Percentiles rank a stretch among this genome's conserved stretches.
These are phyloP conservation scores for Heliornis fulica DNA, from an alignment of 2,113 vertebrate species.

Conservation along the genomic window DNA sequence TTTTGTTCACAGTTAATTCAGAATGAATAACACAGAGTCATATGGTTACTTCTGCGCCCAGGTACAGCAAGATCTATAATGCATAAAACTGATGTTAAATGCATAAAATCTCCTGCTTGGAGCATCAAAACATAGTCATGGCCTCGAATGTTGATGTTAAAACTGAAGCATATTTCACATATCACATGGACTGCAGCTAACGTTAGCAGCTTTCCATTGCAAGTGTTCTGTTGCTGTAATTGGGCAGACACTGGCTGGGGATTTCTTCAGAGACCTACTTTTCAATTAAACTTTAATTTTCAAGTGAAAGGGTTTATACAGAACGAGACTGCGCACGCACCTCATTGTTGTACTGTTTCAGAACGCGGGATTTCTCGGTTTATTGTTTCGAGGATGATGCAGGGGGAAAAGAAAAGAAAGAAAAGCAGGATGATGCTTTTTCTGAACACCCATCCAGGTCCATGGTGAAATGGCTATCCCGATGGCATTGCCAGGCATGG, in stretches of 20 bases:
- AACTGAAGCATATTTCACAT: constrained; percentile 17
- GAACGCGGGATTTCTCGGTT: neutral
- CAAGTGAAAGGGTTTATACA: constrained; percentile 22
- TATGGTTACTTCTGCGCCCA: neutral
- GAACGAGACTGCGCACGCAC: neutral
- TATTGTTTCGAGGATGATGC: neutral
- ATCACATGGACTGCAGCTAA: neutral
- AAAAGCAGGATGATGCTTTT: neutral
- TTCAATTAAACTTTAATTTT: constrained; percentile 58
- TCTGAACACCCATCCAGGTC: neutral
- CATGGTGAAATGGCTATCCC: neutral
- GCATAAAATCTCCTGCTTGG: constrained; percentile 20
- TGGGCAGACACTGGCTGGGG: neutral
- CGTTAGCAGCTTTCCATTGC: neutral
- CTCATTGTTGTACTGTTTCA: neutral
- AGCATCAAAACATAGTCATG: constrained; percentile 30
- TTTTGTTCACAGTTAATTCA: constrained; percentile 49
- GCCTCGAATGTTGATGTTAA: constrained; percentile 52
- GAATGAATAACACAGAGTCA: constrained; percentile 14
- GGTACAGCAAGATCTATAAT: constrained; percentile 13
- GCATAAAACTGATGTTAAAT: constrained; percentile 29
- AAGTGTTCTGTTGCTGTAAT: neutral
- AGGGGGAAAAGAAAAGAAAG: neutral
- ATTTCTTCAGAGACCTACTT: constrained; percentile 27
- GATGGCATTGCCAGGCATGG: rapidly evolving